Conservation (phyloP, 2,113 vertebrate genomes). For the Nothobranchius furzeri region DNA sequence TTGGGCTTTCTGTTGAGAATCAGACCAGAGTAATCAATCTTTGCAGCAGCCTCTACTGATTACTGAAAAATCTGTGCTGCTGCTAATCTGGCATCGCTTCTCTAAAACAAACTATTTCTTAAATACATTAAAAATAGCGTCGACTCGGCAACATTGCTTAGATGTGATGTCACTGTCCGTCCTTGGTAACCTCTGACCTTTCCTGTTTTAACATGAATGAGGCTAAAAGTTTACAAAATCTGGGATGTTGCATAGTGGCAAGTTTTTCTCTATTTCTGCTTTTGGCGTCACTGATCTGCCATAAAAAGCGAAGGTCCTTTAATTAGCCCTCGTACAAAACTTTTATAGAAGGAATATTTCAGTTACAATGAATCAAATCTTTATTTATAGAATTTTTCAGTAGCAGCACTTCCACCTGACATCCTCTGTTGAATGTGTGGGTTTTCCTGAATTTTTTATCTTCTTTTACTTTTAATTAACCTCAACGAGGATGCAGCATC, state of each 20-base stretch:
- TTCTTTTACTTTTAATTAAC: constrained; percentile 47
- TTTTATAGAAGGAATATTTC: neutral
- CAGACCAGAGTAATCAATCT: neutral
- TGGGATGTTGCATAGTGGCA: too few relatives aligned
- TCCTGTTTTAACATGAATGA: too few relatives aligned
- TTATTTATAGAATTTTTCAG: constrained; percentile 9
- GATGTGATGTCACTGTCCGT: too few relatives aligned
- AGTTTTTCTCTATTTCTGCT: neutral
- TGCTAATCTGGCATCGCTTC: too few relatives aligned
- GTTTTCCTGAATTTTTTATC: constrained; percentile 24
- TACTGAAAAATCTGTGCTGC: neutral
- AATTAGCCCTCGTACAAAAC: neutral
- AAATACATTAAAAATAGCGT: too few relatives aligned
- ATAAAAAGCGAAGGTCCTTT: neutral
- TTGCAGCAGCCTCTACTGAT: neutral
- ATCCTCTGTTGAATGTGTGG: neutral
- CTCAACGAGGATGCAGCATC: constrained; percentile 25
- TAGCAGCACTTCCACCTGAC: neutral
- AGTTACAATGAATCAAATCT: neutral
- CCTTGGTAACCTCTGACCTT: too few relatives aligned
- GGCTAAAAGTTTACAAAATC: too few relatives aligned
- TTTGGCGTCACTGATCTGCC: neutral
- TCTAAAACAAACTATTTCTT: too few relatives aligned
- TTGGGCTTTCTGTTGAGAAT: neutral
- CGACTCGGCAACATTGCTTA: too few relatives aligned